Evolutionary conservation across 2,888 invertebrate genomes (phyloP), one percentile per base, ranked within the genome.

Genomic region (Rhagophthalmus giganteus): DNA sequence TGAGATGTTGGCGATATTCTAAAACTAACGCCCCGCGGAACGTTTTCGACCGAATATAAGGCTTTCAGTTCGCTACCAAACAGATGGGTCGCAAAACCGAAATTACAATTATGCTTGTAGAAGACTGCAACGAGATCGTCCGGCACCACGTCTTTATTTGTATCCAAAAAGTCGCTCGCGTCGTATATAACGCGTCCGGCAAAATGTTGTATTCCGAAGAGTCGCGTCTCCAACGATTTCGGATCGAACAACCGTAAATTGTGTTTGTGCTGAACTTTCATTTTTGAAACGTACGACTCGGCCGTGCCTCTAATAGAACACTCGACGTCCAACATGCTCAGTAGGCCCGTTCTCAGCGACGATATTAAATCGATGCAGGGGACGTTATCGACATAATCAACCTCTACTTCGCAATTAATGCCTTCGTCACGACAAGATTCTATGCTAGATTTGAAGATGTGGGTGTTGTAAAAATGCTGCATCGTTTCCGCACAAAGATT

Each of bases 401-500:
- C 89, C 73, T 94, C 92, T 14, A 92, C 86, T 68, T 93, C 92
- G 71, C 88, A 89, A 41, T 86, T 81, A 62, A 95, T 93, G 38
- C 93, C 93, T 78, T 95, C 94, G 73, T 95, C 95, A 55, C 92
- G 82, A 68, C 94, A 94, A 41, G 94, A 92, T 76, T 95, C 94
- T 58, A 92, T 89, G 60, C 91, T 88, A 12, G 92, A 90, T 75
- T 94, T 94, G 77, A 96, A 95, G 63, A 95, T 93, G 76, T 95
- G 94, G 41, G 94, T 95, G 76, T 94, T 96, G 79, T 95, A 96
- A 75, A 94, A 95, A 75, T 95, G 95, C 74, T 96, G 95, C 92
- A 96, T 93, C 20, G 94, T 94, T 78, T 96, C 96, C 0, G 95
- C 94, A 76, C 94, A 94, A 54, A 96, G 78, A 77, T 96, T 96